Evolutionary conservation across 2,888 invertebrate genomes (phyloP), one percentile per base, ranked within the genome.

Genomic region (Drosophila longiperda): DNA sequence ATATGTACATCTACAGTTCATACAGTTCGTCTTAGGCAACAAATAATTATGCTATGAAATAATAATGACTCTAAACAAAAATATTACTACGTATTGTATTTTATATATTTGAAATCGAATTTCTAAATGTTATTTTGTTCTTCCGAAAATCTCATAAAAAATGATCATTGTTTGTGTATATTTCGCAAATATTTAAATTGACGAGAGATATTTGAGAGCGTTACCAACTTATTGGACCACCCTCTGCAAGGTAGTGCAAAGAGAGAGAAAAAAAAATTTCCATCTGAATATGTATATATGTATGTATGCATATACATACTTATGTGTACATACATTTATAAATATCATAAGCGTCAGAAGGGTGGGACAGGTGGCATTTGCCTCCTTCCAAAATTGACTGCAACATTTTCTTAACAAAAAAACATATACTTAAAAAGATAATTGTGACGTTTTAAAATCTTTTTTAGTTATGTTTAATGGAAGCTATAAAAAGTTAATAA

Each of bases 171-270:
- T 3, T 38, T 38, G 17, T 8, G 7, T 17, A 8, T 17, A 8
- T 17, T 38, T 17, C 38, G 38, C 38, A 8, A 38, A 38, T 29
- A 29, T 45, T 1, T 23, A 8, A 45, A 15, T 15, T 15, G 1
- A 26, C 8, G 45, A 15, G 20, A 45, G 23, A 45, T 4, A 45
- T 45, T 23, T 45, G 26, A 29, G 50, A 49, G 17, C 15, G 20
- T 38, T 54, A 34, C 9, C 26, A 55, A 57, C 3, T 20, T 57
- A 15, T 32, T 7, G 17, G 32, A 11, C 57, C 29, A 32, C 32
- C 57, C 57, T 57, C 57, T 20, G 20, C 57, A 57, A 57, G 57
- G 57, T 57, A 57, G 20, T 45, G 57, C 32, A 42, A 57, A 57
- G 57, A 55, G 55, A 50, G 50, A 29, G 40, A 4, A 45, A 38